Conservation (phyloP, 2,797 vertebrate species). For the Pristis pectinata region DNA sequence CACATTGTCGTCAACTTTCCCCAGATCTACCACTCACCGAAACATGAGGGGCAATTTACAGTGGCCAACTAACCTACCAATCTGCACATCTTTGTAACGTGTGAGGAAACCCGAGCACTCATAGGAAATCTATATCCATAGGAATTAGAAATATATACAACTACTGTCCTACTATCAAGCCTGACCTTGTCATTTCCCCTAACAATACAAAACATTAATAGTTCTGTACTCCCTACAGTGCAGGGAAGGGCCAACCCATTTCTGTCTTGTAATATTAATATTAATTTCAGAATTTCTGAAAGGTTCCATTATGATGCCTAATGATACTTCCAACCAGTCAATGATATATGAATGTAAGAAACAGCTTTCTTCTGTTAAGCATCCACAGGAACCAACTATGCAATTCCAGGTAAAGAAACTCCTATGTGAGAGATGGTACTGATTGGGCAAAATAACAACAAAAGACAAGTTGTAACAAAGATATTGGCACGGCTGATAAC, state of each 20-base stretch:
- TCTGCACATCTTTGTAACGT: no score
- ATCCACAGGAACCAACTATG: neutral
- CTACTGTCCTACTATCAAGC: neutral
- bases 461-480: neutral
- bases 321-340: neutral
- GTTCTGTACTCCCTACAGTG: neutral
- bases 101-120: no score
- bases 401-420: neutral
- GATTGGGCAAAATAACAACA: neutral
- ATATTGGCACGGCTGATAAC: neutral
- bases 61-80: no score
- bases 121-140: no score
- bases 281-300: slow-evolving; percentile 24
- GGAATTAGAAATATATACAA: no score
- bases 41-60: no score
- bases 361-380: neutral
- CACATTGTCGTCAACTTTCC: no score
- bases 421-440: neutral
- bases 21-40: no score
- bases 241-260: neutral
- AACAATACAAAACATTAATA: slow-evolving; percentile 4
- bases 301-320: neutral
- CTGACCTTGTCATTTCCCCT: no score
- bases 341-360: neutral
- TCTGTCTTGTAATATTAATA: slow-evolving; percentile 18